Evolutionary conservation across 2,113 vertebrate genomes (phyloP).

Genomic region (Phyllostomus discolor): DNA sequence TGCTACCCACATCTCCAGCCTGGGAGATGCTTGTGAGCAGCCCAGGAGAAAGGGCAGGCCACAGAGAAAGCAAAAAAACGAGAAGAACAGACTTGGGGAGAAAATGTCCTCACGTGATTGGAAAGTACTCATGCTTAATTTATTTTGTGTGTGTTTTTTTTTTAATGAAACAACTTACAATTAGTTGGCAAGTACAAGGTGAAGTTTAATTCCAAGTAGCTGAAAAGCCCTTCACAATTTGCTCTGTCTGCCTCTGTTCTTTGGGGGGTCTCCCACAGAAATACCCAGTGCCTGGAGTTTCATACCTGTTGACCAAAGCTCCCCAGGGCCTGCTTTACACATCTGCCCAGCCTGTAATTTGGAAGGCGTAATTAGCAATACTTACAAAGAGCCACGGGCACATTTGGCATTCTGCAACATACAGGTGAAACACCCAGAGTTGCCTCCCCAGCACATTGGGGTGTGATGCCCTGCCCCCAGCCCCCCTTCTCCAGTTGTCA

Average conservation of each 20-base stretch:
- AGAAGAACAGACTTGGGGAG: background rate
- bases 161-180: background rate
- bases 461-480: background rate
- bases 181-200: background rate
- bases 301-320: background rate
- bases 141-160: background rate
- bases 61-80: background rate
- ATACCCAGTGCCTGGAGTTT: background rate
- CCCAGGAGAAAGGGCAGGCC: background rate
- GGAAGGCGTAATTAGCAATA: background rate
- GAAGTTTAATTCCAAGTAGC: background rate
- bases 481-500: background rate
- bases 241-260: background rate
- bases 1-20: background rate
- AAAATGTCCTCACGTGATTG: background rate
- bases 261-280: background rate
- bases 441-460: background rate
- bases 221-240: background rate
- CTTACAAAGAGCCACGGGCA: conserved; percentile 10
- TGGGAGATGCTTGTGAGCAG: background rate
- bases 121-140: background rate
- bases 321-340: background rate
- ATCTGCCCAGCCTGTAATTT: conserved; percentile 19
- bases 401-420: conserved; percentile 36
- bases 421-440: background rate